Conservation (phyloP, 2,797 vertebrate genomes). For the Eutrigla gurnardus region DNA sequence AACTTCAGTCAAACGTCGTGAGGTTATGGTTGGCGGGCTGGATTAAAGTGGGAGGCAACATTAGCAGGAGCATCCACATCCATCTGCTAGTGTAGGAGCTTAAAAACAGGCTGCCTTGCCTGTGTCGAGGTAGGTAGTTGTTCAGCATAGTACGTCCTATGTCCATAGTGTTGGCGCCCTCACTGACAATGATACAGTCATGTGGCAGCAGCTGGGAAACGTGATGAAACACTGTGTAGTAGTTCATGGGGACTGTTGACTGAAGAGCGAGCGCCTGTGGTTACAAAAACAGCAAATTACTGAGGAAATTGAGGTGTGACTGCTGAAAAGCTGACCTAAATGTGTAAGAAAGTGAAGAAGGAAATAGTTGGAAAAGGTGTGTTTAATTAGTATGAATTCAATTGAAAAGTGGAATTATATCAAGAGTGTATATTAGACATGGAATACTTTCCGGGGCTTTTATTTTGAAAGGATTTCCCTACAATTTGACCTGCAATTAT, state of each 20-base stretch:
- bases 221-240: conserved; percentile 93
- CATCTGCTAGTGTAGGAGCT: background rate
- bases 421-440: too few species aligned
- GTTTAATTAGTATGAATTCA: too few species aligned
- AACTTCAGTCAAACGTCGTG: background rate
- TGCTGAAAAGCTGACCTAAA: too few species aligned
- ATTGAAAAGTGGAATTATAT: too few species aligned
- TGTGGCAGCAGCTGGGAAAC: conserved; percentile 89
- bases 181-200: conserved; percentile 94
- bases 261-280: conserved; percentile 86
- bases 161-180: conserved; percentile 99
- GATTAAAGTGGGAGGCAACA: background rate
- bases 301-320: too few species aligned
- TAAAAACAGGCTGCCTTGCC: conserved; percentile 75
- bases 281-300: conserved; percentile 1
- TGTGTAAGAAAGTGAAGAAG: too few species aligned
- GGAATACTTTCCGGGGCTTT: too few species aligned
- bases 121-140: conserved; percentile 91
- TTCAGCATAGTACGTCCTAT: conserved; percentile 95
- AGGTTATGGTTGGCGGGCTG: background rate
- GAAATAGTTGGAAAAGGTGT: too few species aligned
- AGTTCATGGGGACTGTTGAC: conserved; percentile 91
- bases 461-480: too few species aligned
- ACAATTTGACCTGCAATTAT: too few species aligned
- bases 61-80: background rate